Evolutionary conservation across 2,888 invertebrate genomes (phyloP).

Genomic region (Temnothorax unifasciatus): DNA sequence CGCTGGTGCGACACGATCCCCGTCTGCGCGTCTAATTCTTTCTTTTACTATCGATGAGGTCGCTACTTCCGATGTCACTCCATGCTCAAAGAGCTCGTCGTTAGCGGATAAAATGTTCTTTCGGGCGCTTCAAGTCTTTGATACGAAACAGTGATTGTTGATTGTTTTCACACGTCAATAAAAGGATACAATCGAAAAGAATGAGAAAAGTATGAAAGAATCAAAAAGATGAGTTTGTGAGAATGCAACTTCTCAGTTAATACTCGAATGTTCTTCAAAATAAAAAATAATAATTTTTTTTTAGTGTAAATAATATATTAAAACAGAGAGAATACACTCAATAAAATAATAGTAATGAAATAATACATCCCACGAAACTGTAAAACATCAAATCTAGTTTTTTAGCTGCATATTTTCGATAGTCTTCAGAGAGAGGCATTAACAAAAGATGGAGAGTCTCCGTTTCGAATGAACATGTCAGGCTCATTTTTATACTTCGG

Average conservation of each 20-base stretch:
- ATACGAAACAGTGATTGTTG: slow-evolving; percentile 44
- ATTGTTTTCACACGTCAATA: slow-evolving; percentile 30
- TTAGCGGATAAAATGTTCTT: slow-evolving; percentile 45
- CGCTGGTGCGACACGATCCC: slow-evolving; percentile 59
- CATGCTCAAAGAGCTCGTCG: slow-evolving; percentile 40
- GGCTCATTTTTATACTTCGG: slow-evolving; percentile 21
- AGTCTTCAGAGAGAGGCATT: not conserved
- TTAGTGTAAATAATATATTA: not conserved
- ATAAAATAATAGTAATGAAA: not conserved
- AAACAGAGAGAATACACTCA: not conserved
- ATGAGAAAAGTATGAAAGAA: not conserved
- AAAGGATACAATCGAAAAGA: not conserved
- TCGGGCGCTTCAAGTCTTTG: slow-evolving; percentile 35
- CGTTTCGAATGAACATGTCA: slow-evolving; percentile 14
- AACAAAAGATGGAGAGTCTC: not conserved
- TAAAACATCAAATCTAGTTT: not conserved
- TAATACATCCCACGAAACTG: not conserved
- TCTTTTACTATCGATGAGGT: slow-evolving; percentile 67
- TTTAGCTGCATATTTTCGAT: not conserved
- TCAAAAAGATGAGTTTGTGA: not conserved
- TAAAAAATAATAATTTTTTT: not conserved
- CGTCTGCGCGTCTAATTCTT: slow-evolving; percentile 67
- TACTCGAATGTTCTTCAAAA: not conserved
- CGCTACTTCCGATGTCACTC: slow-evolving; percentile 46
- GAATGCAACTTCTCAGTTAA: not conserved